Evolutionary conservation across 1,140 invertebrate genomes (phyloP), one percentile per base, ranked within the genome.

Genomic region (Manduca sexta): DNA sequence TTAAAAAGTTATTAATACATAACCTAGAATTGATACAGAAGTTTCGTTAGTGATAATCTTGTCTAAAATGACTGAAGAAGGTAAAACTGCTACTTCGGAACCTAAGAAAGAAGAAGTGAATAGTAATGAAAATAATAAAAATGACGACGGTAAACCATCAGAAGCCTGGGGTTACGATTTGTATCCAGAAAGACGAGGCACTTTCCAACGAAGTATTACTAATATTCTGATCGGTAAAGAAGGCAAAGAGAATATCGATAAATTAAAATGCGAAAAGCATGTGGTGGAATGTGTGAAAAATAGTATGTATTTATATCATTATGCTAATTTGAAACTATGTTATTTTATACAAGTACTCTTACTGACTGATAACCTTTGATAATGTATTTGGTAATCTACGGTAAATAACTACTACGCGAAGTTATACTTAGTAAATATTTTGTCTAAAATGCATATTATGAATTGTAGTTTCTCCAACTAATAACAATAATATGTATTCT

Each of bases 141-240:
- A 72, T 38, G 46, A 26, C n/a, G n/a, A n/a, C n/a, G n/a, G n/a
- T n/a, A n/a, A n/a, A n/a, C n/a, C n/a, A n/a, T n/a, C 69, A 31
- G 76, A 84, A 49, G 48, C 87, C 49, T 92, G 90, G 89, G 93
- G 94, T 47, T 94, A 93, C 71, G 93, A 95, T 87, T 88, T 97
- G 29, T 97, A 94, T 78, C 96, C 95, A 5, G 93, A 97, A 80
- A 89, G 96, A 61, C 89, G 89, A 66, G 91, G 91, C 40, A 82
- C 87, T 44, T 89, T 83, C 71, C 87, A 88, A 46, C 86, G 86
- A 3, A 88, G 74, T 64, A 87, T 89, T 74, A 77, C 74, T 15
- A 87, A 89, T 37, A 81, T 90, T 31, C 45, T 94, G 1, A 64
- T 91, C 33, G 86, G 89, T 2, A 73, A 87, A 21, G 90, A 93